These are phyloP conservation scores for Eilema sororculum DNA, from an alignment of 2,888 invertebrate genomes.

Conservation along the genomic window DNA sequence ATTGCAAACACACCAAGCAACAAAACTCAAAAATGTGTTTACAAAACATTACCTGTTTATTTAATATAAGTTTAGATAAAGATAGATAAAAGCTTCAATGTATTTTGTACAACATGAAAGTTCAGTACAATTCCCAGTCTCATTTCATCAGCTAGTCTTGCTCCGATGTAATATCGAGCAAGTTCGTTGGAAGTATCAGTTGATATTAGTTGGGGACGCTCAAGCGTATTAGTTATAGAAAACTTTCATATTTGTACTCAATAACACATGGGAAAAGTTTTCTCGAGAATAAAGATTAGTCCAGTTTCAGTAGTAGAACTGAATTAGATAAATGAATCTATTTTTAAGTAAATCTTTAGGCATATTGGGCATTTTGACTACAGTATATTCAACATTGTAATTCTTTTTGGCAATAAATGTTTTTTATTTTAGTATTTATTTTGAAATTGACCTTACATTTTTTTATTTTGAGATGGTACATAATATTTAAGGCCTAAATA, in stretches of 20 bases:
- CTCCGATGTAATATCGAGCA: constrained; percentile 32
- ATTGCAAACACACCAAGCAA: background rate
- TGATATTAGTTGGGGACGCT: constrained; percentile 29
- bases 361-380: background rate
- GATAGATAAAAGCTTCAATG: background rate
- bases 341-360: background rate
- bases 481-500: no score
- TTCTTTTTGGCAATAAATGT: no score
- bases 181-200: constrained; percentile 31
- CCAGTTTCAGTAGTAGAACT: background rate
- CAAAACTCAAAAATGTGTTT: background rate
- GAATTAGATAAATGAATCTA: background rate
- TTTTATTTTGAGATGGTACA: no score
- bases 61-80: background rate
- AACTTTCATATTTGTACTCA: constrained; percentile 33
- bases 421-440: no score
- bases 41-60: background rate
- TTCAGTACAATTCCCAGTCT: constrained; percentile 6
- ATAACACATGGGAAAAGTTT: constrained; percentile 27
- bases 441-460: no score
- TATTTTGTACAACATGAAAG: constrained; percentile 8
- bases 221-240: constrained; percentile 19
- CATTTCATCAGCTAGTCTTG: constrained; percentile 36
- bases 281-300: background rate
- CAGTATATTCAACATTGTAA: no score